Base-by-base conservation (phyloP, 2,797 vertebrate genomes). In the Ciconia nigra region DNA sequence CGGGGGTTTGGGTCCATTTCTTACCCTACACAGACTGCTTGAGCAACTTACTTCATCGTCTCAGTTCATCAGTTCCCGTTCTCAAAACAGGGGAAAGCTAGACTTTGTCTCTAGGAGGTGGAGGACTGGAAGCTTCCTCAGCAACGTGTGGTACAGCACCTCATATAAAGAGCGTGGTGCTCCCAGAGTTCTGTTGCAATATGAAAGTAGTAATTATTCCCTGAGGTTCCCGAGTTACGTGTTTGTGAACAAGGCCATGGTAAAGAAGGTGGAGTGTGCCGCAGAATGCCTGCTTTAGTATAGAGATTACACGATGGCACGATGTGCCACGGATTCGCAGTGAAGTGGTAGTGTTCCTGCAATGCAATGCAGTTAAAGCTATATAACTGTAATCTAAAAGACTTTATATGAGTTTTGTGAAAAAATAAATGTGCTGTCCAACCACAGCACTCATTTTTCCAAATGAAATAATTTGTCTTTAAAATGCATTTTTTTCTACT, bases 391-490 rank as follows among this genome's bases (percentile, higher is more conserved):
- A 46, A 55, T 55, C 54, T 39, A 7, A 70, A 55, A 57, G 51
- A 17, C 46, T 94, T 78, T 44, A 14, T 54, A 0, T 33, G 85
- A 87, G 87, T 90, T 95, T 84, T 91, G 52, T 85, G 83, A 74
- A 83, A 77, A 92, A 93, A 92, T 65, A 96, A 63, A 73, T 33
- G 81, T 22, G 12, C 66, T 84, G 77, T 87, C 94, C 95, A 94
- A 95, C 91, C 91, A 89, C 91, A 97, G 95, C 88, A 52, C 73
- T 96, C 77, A 4, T 87, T 94, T 63, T 72, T 87, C 91, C 88
- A 87, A 86, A 65, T 9, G 71, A 93, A 89, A 63, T 88, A 92
- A 61, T 44, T 93, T 9, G 41, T 89, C 81, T 93, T 94, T 67
- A 79, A 93, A 91, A 74, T 37, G 42, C n/a, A 11, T 85, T 35